Percentiles rank a stretch among this genome's conserved stretches.
These are phyloP conservation scores for Amiota minor DNA, from an alignment of 2,888 invertebrate species.

Conservation along the genomic window DNA sequence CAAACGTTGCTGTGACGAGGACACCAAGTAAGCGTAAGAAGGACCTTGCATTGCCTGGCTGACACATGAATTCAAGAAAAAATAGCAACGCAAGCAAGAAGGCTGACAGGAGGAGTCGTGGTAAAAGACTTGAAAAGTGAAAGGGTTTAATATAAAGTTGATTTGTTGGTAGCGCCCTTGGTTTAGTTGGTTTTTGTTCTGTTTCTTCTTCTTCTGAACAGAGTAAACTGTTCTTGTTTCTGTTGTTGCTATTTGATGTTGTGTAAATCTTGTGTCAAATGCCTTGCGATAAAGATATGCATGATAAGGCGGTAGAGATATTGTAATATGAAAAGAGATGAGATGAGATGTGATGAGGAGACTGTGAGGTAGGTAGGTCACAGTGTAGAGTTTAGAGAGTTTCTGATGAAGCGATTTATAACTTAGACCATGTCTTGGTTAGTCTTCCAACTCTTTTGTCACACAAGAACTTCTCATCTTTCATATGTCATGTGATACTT, in stretches of 20 bases:
- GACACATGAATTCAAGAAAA: neutral
- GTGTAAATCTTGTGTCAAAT: slow-evolving; percentile 33
- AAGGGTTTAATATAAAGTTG: too few relatives aligned
- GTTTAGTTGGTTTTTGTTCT: too few relatives aligned
- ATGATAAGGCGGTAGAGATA: neutral
- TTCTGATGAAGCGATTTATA: slow-evolving; percentile 22
- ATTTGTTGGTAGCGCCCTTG: too few relatives aligned
- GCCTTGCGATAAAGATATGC: slow-evolving; percentile 22
- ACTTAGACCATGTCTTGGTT: neutral
- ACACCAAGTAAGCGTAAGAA: neutral
- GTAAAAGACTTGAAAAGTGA: neutral
- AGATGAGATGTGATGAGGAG: too few relatives aligned
- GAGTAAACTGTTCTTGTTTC: too few relatives aligned
- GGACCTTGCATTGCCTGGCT: neutral
- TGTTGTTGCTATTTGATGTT: slow-evolving; percentile 18
- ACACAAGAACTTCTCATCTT: neutral
- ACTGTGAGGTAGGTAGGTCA: too few relatives aligned
- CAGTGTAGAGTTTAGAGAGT: too few relatives aligned
- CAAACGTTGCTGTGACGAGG: slow-evolving; percentile 15
- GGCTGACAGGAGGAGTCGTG: neutral
- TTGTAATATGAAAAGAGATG: too few relatives aligned
- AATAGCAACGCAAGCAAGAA: slow-evolving; percentile 5
- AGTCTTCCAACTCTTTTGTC: neutral
- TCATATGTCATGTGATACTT: slow-evolving; percentile 32
- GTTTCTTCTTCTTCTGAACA: too few relatives aligned